Conservation (phyloP, 2,888 invertebrate species). For the Magallana nippona region DNA sequence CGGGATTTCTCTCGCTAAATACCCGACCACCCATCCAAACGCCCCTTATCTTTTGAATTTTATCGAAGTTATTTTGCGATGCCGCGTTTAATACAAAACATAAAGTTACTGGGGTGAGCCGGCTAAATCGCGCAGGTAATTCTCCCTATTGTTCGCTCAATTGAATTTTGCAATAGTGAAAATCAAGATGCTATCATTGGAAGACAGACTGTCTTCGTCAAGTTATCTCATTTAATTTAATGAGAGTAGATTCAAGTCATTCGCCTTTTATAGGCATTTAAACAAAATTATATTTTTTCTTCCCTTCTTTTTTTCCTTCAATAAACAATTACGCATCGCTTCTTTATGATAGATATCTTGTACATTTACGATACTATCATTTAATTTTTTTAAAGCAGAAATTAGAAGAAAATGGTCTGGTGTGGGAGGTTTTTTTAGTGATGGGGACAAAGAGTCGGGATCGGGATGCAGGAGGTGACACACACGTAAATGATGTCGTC, state of each 20-base stretch:
- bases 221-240: slow-evolving; percentile 29
- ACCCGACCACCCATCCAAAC: slow-evolving; percentile 46
- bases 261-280: background rate
- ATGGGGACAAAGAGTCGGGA: background rate
- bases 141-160: slow-evolving; percentile 8
- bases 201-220: slow-evolving; percentile 16
- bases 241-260: background rate
- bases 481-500: background rate
- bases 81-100: slow-evolving; percentile 45
- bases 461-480: background rate
- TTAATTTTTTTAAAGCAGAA: slow-evolving; percentile 1
- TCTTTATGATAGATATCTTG: background rate
- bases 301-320: background rate
- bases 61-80: slow-evolving; percentile 45
- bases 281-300: background rate
- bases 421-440: background rate
- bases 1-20: background rate
- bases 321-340: background rate
- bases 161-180: slow-evolving; percentile 31
- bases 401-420: slow-evolving; percentile 4
- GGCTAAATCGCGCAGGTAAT: slow-evolving; percentile 35
- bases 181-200: slow-evolving; percentile 31
- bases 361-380: slow-evolving; percentile 4
- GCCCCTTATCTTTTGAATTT: slow-evolving; percentile 38
- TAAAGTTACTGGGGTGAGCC: slow-evolving; percentile 42